phyloP scores from a whole-genome alignment of 2,113 vertebrate species.

The Bungarus multicinctus region DNA sequence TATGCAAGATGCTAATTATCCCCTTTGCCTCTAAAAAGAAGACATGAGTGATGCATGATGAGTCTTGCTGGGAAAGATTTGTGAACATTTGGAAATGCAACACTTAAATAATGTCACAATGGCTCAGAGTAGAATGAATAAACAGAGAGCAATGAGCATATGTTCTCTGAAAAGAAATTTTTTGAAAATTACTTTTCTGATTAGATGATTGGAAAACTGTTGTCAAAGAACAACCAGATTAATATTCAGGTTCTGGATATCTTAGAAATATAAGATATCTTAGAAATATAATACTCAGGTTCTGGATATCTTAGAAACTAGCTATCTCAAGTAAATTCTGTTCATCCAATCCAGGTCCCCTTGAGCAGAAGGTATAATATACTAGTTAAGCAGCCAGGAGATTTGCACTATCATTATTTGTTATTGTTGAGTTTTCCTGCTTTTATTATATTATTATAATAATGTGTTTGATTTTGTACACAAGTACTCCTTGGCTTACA shows the following conservation, averaged over 20 bases:
- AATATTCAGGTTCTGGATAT: no score
- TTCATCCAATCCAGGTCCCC: not conserved
- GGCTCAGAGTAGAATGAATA: slow-evolving; percentile 70
- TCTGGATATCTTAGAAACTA: not conserved
- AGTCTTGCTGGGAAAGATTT: slow-evolving; percentile 68
- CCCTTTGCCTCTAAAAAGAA: slow-evolving; percentile 71
- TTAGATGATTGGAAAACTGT: slow-evolving; percentile 25
- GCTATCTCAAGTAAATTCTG: not conserved
- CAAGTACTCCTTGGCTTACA: not conserved
- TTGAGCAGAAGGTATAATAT: not conserved
- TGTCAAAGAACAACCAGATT: not conserved
- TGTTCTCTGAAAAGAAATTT: slow-evolving; percentile 53
- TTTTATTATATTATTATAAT: not conserved
- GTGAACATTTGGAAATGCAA: slow-evolving; percentile 71
- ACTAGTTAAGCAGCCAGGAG: not conserved
- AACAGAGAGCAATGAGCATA: slow-evolving; percentile 58
- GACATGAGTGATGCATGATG: slow-evolving; percentile 73
- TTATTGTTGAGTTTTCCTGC: not conserved
- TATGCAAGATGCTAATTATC: slow-evolving; percentile 79
- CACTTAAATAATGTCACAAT: slow-evolving; percentile 75
- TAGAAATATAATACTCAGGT: not conserved
- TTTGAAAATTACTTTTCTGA: slow-evolving; percentile 55
- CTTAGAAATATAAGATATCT: no score
- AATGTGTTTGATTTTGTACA: not conserved
- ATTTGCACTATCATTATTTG: not conserved